Conservation (phyloP, 2,888 invertebrate species). For the Endomychus coccineus region DNA sequence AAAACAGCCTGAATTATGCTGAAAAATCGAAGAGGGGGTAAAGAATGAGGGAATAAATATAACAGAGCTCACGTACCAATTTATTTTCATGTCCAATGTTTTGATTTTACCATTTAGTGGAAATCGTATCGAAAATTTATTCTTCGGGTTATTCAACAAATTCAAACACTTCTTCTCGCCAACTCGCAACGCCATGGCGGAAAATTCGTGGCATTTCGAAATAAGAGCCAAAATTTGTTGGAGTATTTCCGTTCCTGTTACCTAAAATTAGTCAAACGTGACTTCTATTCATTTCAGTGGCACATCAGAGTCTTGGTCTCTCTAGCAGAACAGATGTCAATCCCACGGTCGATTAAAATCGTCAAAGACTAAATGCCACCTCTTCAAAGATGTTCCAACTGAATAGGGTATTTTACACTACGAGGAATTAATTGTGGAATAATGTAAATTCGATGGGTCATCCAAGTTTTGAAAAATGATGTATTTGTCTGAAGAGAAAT, state of each 20-base stretch:
- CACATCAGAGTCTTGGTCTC: too few relatives aligned
- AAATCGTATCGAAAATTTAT: slow-evolving; percentile 54
- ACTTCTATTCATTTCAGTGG: too few relatives aligned
- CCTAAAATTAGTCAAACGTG: slow-evolving; percentile 39
- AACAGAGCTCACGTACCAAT: slow-evolving; percentile 51
- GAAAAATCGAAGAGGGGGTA: slow-evolving; percentile 28
- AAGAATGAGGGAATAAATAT: too few relatives aligned
- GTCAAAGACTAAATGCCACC: too few relatives aligned
- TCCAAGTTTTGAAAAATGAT: too few relatives aligned
- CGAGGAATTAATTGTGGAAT: too few relatives aligned
- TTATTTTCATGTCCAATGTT: slow-evolving; percentile 67
- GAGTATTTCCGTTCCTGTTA: slow-evolving; percentile 52
- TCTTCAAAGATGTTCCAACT: too few relatives aligned
- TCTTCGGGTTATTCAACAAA: slow-evolving; percentile 57
- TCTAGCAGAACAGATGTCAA: too few relatives aligned
- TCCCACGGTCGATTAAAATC: too few relatives aligned
- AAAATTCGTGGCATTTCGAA: slow-evolving; percentile 59
- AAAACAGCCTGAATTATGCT: slow-evolving; percentile 70
- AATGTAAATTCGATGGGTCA: too few relatives aligned
- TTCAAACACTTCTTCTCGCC: slow-evolving; percentile 66
- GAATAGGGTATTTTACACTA: too few relatives aligned
- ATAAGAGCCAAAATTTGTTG: slow-evolving; percentile 50
- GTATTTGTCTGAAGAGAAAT: too few relatives aligned
- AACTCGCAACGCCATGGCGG: slow-evolving; percentile 58
- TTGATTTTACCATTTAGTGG: slow-evolving; percentile 65